Conservation (phyloP, 2,113 vertebrate genomes). For the Lepus americanus region DNA sequence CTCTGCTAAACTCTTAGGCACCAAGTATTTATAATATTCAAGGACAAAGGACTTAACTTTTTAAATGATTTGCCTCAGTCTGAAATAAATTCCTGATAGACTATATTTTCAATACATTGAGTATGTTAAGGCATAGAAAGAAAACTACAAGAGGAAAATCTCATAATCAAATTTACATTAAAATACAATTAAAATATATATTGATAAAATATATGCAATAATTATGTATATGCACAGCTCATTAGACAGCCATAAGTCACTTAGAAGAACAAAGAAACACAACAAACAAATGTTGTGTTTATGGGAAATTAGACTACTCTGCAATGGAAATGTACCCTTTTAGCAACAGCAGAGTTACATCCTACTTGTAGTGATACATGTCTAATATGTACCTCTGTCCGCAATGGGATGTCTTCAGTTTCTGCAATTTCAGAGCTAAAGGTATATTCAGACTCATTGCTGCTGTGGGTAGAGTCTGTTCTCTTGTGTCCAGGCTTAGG, state of each 20-base stretch:
- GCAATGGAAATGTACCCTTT: not conserved
- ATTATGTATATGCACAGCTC: not conserved
- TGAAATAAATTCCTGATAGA: slow-evolving; percentile 24
- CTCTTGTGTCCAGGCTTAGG: slow-evolving; percentile 96
- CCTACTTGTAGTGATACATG: not conserved
- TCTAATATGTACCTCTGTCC: slow-evolving; percentile 90
- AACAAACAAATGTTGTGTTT: not conserved
- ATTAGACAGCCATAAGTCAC: not conserved
- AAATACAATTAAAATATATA: slow-evolving; percentile 4
- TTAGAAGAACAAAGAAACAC: not conserved
- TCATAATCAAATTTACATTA: slow-evolving; percentile 45
- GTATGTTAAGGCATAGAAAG: not conserved
- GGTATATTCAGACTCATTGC: slow-evolving; percentile 98
- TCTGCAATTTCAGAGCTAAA: slow-evolving; percentile 97
- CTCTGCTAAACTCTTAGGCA: slow-evolving; percentile 37
- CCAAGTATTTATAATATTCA: slow-evolving; percentile 4
- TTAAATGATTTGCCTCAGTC: slow-evolving; percentile 7
- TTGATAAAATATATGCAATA: not conserved
- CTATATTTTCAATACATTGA: not conserved
- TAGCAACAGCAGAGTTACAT: not conserved
- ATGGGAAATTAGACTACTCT: not conserved
- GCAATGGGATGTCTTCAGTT: slow-evolving; percentile 92
- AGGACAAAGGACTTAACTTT: slow-evolving; percentile 18
- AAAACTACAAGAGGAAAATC: slow-evolving; percentile 35
- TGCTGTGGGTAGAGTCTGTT: slow-evolving; percentile 98